Evolutionary conservation across 2,113 vertebrate species (phyloP).

Genomic region (Lasiurus cinereus): DNA sequence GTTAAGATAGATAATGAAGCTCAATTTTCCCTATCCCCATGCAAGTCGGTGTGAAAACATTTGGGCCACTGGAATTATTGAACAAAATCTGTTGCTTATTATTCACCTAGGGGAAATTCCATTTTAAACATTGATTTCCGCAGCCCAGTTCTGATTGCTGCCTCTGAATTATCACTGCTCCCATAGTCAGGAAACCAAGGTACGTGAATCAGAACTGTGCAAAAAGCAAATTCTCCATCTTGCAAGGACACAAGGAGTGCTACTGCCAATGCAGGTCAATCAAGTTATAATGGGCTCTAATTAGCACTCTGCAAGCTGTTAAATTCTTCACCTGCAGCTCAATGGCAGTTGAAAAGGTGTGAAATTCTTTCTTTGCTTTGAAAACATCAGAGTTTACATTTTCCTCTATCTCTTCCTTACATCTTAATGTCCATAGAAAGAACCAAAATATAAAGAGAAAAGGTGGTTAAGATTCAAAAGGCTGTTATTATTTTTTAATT

Average conservation of each 20-base stretch:
- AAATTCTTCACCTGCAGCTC: slow-evolving; percentile 84
- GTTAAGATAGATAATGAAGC: slow-evolving; percentile 69
- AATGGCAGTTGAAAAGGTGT: slow-evolving; percentile 83
- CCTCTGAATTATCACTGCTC: slow-evolving; percentile 69
- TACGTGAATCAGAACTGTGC: slow-evolving; percentile 60
- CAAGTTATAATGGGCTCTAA: slow-evolving; percentile 85
- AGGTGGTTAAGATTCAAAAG: slow-evolving; percentile 41
- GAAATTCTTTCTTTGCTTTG: slow-evolving; percentile 81
- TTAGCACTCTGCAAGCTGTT: slow-evolving; percentile 84
- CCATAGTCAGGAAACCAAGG: slow-evolving; percentile 50
- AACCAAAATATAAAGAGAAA: slow-evolving; percentile 58
- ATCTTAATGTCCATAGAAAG: slow-evolving; percentile 64
- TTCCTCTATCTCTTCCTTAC: slow-evolving; percentile 61
- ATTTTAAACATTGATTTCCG: slow-evolving; percentile 77
- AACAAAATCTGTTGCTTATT: slow-evolving; percentile 60
- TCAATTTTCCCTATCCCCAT: slow-evolving; percentile 59
- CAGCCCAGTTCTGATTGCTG: slow-evolving; percentile 58
- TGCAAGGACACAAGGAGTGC: slow-evolving; percentile 58
- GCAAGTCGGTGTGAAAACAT: slow-evolving; percentile 61
- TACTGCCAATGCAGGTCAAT: slow-evolving; percentile 75
- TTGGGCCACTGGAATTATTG: slow-evolving; percentile 53
- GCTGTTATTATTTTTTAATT: slow-evolving; percentile 63
- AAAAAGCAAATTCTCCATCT: slow-evolving; percentile 67
- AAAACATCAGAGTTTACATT: slow-evolving; percentile 83
- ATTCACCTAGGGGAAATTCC: slow-evolving; percentile 74